Percentiles rank a stretch among this genome's conserved stretches.
These are phyloP conservation scores for Drosophila littoralis DNA, from an alignment of 1,140 invertebrate species.

Conservation along the genomic window DNA sequence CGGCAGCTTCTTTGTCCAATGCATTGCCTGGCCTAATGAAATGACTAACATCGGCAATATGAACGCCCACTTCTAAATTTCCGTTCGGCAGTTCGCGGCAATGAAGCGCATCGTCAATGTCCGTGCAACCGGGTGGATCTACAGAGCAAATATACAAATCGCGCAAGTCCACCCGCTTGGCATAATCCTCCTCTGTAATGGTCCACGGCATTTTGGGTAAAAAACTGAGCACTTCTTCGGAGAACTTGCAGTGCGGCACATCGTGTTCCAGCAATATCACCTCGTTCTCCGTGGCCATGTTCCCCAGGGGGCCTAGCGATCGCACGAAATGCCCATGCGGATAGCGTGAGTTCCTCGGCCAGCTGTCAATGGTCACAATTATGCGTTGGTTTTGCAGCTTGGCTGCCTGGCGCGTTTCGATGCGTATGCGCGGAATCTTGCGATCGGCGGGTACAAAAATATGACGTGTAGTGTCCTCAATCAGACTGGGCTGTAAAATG, in stretches of 20 bases:
- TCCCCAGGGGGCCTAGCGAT: slow-evolving; percentile 91
- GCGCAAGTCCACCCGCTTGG: slow-evolving; percentile 92
- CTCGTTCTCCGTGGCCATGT: slow-evolving; percentile 97
- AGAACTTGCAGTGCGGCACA: slow-evolving; percentile 97
- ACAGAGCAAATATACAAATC: slow-evolving; percentile 96
- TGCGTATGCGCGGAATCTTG: slow-evolving; percentile 95
- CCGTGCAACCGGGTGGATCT: slow-evolving; percentile 99
- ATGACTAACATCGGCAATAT: slow-evolving; percentile 98
- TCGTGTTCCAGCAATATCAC: slow-evolving; percentile 98
- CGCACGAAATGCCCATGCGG: slow-evolving; percentile 94
- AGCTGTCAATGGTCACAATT: slow-evolving; percentile 96
- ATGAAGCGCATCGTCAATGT: slow-evolving; percentile 99
- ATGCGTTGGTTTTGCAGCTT: slow-evolving; percentile 93
- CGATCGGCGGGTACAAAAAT: slow-evolving; percentile 96
- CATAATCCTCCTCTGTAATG: slow-evolving; percentile 93
- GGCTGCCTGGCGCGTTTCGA: slow-evolving; percentile 95
- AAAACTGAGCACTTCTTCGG: slow-evolving; percentile 96
- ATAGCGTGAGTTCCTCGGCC: slow-evolving; percentile 93
- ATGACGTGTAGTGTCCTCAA: slow-evolving; percentile 90
- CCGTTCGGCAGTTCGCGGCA: slow-evolving; percentile 91
- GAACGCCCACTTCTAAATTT: slow-evolving; percentile 95
- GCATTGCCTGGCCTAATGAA: slow-evolving; percentile 95
- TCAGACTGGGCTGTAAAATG: slow-evolving; percentile 92
- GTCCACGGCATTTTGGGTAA: slow-evolving; percentile 96
- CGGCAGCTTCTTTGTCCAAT: slow-evolving; percentile 94